phyloP scores from a whole-genome alignment of 2,888 invertebrate species.

The Trichogramma dendrolimi region DNA sequence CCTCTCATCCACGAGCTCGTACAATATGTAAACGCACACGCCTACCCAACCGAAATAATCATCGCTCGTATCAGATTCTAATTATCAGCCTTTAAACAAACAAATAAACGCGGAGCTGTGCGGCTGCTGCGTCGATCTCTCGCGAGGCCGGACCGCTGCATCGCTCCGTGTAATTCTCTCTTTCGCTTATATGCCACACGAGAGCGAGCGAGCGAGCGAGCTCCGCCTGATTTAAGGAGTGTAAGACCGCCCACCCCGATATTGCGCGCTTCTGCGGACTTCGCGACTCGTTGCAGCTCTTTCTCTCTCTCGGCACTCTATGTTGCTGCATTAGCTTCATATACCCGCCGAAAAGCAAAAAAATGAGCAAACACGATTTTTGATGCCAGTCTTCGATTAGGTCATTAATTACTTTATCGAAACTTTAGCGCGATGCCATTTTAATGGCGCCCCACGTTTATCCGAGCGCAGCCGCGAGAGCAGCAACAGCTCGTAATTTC shows the following conservation, averaged over 20 bases:
- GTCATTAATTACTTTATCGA: too few species aligned
- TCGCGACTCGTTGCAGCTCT: neutral
- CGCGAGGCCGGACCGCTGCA: neutral
- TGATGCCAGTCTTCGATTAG: neutral
- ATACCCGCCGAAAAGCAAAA: neutral
- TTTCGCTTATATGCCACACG: neutral
- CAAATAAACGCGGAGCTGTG: slow-evolving; percentile 42
- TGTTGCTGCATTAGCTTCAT: neutral
- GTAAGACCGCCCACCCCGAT: slow-evolving; percentile 51
- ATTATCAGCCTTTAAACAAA: slow-evolving; percentile 51
- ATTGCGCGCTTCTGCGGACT: slow-evolving; percentile 36
- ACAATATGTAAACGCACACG: slow-evolving; percentile 31
- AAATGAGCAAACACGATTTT: neutral
- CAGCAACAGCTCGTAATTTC: too few species aligned
- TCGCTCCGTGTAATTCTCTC: too few species aligned
- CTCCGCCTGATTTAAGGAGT: slow-evolving; percentile 50
- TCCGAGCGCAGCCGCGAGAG: too few species aligned
- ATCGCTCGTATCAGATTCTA: slow-evolving; percentile 51
- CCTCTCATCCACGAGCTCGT: slow-evolving; percentile 13
- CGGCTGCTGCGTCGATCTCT: slow-evolving; percentile 2
- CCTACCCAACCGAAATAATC: slow-evolving; percentile 38
- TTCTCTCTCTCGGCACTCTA: neutral
- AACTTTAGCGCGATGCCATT: too few species aligned
- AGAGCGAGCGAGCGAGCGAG: slow-evolving; percentile 31
- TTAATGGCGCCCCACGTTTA: too few species aligned